Evolutionary conservation across 2,888 invertebrate species (phyloP).

Genomic region (Xestia rhomboidea): DNA sequence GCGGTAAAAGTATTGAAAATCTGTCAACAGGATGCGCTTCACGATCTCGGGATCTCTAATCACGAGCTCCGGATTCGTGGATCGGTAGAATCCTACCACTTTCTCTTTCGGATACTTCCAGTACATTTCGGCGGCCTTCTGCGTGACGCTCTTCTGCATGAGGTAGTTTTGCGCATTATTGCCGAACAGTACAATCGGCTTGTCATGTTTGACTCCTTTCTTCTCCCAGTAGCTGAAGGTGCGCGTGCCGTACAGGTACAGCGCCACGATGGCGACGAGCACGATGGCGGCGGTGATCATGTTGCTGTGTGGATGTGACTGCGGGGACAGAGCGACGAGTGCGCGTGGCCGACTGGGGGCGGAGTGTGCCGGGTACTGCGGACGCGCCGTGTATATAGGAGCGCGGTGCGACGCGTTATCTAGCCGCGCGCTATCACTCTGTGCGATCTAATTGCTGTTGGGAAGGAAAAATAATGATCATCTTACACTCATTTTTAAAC

Average conservation of each 20-base stretch:
- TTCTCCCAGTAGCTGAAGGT: conserved; percentile 76
- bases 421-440: conserved; percentile 21
- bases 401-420: conserved; percentile 18
- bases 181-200: conserved; percentile 73
- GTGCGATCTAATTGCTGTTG: not conserved
- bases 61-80: conserved; percentile 72
- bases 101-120: conserved; percentile 78
- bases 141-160: conserved; percentile 70
- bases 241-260: conserved; percentile 77
- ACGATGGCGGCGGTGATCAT: conserved; percentile 51
- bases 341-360: not conserved
- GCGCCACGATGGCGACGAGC: conserved; percentile 57
- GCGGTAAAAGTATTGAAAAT: conserved; percentile 75
- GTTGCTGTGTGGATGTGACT: not conserved
- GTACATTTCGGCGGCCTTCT: conserved; percentile 73
- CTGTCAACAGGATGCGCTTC: conserved; percentile 73
- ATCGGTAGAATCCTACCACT: conserved; percentile 77
- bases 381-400: conserved; percentile 3
- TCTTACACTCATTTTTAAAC: not conserved
- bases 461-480: not conserved
- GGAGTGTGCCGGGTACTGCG: conserved; percentile 16
- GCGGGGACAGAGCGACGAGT: not conserved
- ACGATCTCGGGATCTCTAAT: conserved; percentile 77
- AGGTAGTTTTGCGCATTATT: conserved; percentile 69
- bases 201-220: conserved; percentile 77